These are phyloP conservation scores for Ptychoptera albimana DNA, from an alignment of 2,888 invertebrate genomes.

Conservation along the genomic window DNA sequence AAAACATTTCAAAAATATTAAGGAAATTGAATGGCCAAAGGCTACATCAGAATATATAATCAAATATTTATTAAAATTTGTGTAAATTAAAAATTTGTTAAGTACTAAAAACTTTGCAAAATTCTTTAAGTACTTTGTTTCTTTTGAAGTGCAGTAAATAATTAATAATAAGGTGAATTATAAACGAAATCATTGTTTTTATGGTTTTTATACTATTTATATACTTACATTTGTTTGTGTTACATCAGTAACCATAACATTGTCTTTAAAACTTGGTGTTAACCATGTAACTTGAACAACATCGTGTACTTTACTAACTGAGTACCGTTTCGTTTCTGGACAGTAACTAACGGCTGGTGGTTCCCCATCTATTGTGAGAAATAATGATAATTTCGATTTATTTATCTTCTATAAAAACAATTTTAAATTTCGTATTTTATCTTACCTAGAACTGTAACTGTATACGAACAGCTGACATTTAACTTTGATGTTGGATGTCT, in stretches of 20 bases:
- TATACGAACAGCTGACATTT: conserved; percentile 12
- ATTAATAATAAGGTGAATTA: too few relatives aligned
- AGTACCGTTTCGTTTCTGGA: conserved; percentile 21
- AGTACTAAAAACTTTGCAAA: not conserved
- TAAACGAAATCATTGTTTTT: too few relatives aligned
- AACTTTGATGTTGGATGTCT: conserved; percentile 32
- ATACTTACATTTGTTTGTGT: conserved; percentile 28
- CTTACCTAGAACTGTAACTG: conserved; percentile 12
- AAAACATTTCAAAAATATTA: too few relatives aligned
- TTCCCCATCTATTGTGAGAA: conserved; percentile 26
- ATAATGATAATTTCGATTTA: not conserved
- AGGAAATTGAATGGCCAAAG: too few relatives aligned
- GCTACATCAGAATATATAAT: too few relatives aligned
- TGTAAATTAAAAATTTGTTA: too few relatives aligned
- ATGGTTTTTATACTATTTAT: not conserved
- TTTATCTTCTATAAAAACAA: not conserved
- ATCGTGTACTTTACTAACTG: conserved; percentile 11
- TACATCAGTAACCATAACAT: conserved; percentile 30
- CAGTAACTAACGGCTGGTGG: conserved; percentile 33
- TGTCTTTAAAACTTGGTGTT: conserved; percentile 34
- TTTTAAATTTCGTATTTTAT: not conserved
- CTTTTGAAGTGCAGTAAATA: too few relatives aligned
- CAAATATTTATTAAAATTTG: too few relatives aligned
- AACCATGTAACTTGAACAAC: conserved; percentile 26
- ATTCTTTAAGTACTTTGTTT: too few relatives aligned